Conservation (phyloP, 2,888 invertebrate genomes). For the Hyles lineata region DNA sequence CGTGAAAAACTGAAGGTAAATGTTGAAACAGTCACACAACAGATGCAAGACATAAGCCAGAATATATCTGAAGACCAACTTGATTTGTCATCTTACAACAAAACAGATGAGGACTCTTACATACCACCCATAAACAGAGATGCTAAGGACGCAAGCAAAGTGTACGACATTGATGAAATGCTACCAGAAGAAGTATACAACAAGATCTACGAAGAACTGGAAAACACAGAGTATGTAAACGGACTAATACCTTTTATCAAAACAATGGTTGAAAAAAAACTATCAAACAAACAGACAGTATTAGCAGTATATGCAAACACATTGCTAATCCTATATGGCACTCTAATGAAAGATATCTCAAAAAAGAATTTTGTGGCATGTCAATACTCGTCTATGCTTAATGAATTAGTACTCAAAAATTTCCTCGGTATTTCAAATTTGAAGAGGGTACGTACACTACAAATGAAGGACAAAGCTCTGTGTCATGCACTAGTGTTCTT, state of each 20-base stretch:
- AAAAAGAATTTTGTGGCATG: conserved; percentile 62
- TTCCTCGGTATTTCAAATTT: conserved; percentile 57
- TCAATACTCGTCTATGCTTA: conserved; percentile 60
- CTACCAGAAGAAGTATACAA: conserved; percentile 70
- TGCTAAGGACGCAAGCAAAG: conserved; percentile 71
- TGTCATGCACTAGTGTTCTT: conserved; percentile 71
- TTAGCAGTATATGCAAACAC: conserved; percentile 65
- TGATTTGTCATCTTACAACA: conserved; percentile 65
- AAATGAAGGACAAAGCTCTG: conserved; percentile 69
- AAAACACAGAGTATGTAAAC: conserved; percentile 52
- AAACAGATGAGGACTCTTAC: conserved; percentile 73
- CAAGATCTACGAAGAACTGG: conserved; percentile 62
- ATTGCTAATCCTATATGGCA: conserved; percentile 54
- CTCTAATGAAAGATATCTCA: conserved; percentile 53
- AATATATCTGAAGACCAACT: conserved; percentile 61
- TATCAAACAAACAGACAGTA: conserved; percentile 54
- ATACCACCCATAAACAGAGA: conserved; percentile 80
- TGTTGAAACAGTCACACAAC: conserved; percentile 83
- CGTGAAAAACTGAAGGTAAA: conserved; percentile 85
- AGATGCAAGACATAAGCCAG: conserved; percentile 83
- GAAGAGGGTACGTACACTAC: conserved; percentile 57
- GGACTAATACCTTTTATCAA: conserved; percentile 57
- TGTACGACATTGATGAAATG: conserved; percentile 77
- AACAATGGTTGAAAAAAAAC: conserved; percentile 45
- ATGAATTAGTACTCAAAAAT: conserved; percentile 60